Percentiles rank a stretch among this genome's conserved stretches.
phyloP scores from a whole-genome alignment of 2,888 invertebrate genomes.

The Ichneumoninae sp. region DNA sequence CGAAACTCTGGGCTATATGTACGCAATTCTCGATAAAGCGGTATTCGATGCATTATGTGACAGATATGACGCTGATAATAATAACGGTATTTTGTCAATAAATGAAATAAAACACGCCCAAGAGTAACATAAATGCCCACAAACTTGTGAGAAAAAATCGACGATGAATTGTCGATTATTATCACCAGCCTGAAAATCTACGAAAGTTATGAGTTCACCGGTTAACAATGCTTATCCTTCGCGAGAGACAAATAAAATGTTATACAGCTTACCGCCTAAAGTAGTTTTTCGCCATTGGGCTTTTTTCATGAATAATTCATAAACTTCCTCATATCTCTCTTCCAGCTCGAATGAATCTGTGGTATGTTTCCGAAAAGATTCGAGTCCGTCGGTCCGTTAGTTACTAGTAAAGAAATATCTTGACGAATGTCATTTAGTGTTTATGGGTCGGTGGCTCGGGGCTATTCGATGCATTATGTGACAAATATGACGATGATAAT shows the following conservation, averaged over 20 bases:
- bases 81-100: neutral
- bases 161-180: neutral
- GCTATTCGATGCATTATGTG: slow-evolving; percentile 7
- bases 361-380: slow-evolving; percentile 31
- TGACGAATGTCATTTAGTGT: too few species aligned
- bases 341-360: neutral
- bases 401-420: slow-evolving; percentile 13
- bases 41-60: slow-evolving; percentile 8
- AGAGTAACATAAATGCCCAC: neutral
- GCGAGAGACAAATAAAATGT: slow-evolving; percentile 28
- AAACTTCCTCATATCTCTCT: slow-evolving; percentile 4
- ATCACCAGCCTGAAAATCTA: neutral
- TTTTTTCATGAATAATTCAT: slow-evolving; percentile 28
- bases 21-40: neutral
- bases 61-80: slow-evolving; percentile 3
- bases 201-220: neutral
- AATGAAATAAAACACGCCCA: neutral
- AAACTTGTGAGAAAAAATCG: neutral
- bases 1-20: neutral
- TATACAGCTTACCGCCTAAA: neutral
- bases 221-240: neutral
- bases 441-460: too few species aligned
- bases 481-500: neutral
- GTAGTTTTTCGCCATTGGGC: slow-evolving; percentile 2
- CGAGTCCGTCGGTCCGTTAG: slow-evolving; percentile 18